Percentiles rank a stretch among this genome's conserved stretches.
phyloP scores from a whole-genome alignment of 2,797 vertebrate species.

The Sebastes steindachneri region DNA sequence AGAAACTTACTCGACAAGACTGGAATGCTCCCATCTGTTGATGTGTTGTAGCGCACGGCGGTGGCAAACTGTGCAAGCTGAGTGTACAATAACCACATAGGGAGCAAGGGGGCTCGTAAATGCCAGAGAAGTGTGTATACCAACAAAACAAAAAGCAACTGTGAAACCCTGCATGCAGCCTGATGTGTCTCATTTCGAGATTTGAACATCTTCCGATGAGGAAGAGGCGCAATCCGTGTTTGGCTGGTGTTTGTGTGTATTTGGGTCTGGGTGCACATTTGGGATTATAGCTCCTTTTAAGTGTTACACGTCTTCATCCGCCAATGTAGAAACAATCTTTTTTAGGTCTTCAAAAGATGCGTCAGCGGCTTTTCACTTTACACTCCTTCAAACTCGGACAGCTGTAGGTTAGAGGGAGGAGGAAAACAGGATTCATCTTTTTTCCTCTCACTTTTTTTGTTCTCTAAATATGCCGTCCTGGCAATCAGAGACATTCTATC shows the following conservation, averaged over 20 bases:
- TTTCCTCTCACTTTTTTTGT: not conserved
- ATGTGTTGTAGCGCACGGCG: conserved; percentile 34
- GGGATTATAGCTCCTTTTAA: conserved; percentile 27
- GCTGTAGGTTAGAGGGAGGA: conserved; percentile 21
- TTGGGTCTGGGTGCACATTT: conserved; percentile 1
- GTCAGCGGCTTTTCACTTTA: conserved; percentile 14
- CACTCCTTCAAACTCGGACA: not conserved
- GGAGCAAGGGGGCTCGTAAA: conserved; percentile 31
- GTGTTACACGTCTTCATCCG: conserved; percentile 1
- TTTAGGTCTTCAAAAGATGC: conserved; percentile 27
- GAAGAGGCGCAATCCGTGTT: not conserved
- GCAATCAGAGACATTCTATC: conserved; percentile 1
- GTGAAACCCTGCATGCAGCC: not conserved
- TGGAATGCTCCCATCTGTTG: conserved; percentile 58
- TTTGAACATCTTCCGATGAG: not conserved
- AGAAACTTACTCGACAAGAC: conserved; percentile 17
- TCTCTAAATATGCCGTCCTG: not conserved
- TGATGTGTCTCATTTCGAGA: conserved; percentile 1
- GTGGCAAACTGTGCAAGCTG: conserved; percentile 48
- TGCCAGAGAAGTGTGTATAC: conserved; percentile 22
- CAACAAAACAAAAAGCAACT: conserved; percentile 13
- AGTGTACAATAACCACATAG: conserved; percentile 38
- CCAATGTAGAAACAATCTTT: not conserved
- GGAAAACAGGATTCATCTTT: conserved; percentile 8
- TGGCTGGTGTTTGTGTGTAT: conserved; percentile 7